Conservation (phyloP, 1,140 invertebrate genomes). For the Drosophila arawakana region DNA sequence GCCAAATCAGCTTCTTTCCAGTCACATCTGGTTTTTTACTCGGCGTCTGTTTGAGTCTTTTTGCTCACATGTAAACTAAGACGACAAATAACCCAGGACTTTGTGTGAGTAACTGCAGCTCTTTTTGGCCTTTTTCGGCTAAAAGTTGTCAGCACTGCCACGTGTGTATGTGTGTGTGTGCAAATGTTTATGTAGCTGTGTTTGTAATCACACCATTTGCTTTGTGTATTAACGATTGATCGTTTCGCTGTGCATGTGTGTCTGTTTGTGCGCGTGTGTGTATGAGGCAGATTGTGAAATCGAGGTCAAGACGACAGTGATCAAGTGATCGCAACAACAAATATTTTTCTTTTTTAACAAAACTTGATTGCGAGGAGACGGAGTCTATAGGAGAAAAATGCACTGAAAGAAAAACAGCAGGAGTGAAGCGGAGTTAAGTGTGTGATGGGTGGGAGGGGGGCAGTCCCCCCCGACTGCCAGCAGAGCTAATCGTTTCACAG, state of each 20-base stretch:
- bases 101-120: too few relatives aligned
- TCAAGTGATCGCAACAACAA: slow-evolving; percentile 40
- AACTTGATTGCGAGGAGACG: slow-evolving; percentile 11
- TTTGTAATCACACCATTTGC: slow-evolving; percentile 12
- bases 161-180: neutral
- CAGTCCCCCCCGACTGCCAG: neutral
- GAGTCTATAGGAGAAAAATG: neutral
- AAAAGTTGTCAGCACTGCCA: slow-evolving; percentile 21
- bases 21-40: neutral
- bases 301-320: slow-evolving; percentile 65
- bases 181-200: slow-evolving; percentile 10
- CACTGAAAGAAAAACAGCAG: neutral
- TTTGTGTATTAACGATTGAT: slow-evolving; percentile 60
- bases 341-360: neutral
- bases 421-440: neutral
- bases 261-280: slow-evolving; percentile 35
- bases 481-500: neutral
- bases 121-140: neutral
- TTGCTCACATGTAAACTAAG: too few relatives aligned
- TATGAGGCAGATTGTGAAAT: slow-evolving; percentile 57
- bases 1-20: too few relatives aligned
- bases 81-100: too few relatives aligned
- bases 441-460: neutral
- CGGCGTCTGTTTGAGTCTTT: too few relatives aligned
- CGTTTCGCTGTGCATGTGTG: slow-evolving; percentile 8